Conservation (phyloP, 2,888 invertebrate genomes). For the Microctonus hyperodae region DNA sequence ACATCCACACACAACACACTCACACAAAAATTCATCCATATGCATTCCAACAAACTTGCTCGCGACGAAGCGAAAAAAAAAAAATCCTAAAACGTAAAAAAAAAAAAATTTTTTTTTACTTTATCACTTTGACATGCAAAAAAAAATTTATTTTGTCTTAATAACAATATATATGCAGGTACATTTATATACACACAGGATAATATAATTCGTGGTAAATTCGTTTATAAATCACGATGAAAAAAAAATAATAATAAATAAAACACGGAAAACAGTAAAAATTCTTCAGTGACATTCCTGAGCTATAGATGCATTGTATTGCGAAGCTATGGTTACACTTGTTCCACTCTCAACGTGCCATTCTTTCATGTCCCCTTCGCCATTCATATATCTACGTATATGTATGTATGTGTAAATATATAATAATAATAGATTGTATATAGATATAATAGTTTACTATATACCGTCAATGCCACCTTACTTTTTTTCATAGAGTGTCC, state of each 20-base stretch:
- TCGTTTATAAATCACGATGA: too few relatives aligned
- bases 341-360: constrained; percentile 41
- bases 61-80: neutral
- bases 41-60: neutral
- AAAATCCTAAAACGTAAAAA: neutral
- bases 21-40: neutral
- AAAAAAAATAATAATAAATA: neutral
- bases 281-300: neutral
- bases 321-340: constrained; percentile 51
- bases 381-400: neutral
- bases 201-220: too few relatives aligned
- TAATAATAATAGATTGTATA: neutral
- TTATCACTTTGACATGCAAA: neutral
- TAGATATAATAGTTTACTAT: too few relatives aligned
- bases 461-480: neutral
- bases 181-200: too few relatives aligned
- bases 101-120: neutral
- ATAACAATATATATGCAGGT: too few relatives aligned
- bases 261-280: neutral
- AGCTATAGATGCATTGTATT: neutral
- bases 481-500: constrained; percentile 11
- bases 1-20: constrained; percentile 6
- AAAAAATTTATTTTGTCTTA: neutral
- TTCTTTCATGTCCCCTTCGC: constrained; percentile 6
- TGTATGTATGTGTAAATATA: neutral